A percentile compares a stretch with the other conserved stretches of the same genome.
These are phyloP conservation scores for Punctoribates punctum DNA, from an alignment of 2,888 invertebrate genomes.

Conservation along the genomic window DNA sequence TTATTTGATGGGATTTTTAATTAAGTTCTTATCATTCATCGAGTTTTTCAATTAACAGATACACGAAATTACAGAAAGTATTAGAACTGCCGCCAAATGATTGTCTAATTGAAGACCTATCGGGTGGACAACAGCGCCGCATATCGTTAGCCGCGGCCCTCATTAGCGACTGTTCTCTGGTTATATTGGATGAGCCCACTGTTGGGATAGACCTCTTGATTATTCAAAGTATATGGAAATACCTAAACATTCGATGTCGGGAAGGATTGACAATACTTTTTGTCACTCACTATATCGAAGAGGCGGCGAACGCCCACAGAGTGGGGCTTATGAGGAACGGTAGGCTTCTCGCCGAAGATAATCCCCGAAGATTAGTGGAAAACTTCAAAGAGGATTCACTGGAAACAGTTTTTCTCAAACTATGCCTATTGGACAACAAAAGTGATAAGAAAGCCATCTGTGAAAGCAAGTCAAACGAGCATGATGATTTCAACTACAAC, in stretches of 20 bases:
- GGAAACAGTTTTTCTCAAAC: constrained; percentile 41
- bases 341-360: constrained; percentile 37
- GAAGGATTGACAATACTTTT: constrained; percentile 40
- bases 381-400: constrained; percentile 21
- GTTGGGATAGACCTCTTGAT: constrained; percentile 39
- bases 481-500: no score
- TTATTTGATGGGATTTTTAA: no score
- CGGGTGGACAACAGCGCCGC: constrained; percentile 39
- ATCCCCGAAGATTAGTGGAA: constrained; percentile 33
- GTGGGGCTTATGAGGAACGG: constrained; percentile 44
- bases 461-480: no score
- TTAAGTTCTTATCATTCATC: neutral
- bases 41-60: constrained; percentile 14
- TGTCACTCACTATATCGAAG: constrained; percentile 44
- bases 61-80: constrained; percentile 22
- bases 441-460: neutral
- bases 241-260: constrained; percentile 10
- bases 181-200: constrained; percentile 41
- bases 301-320: constrained; percentile 39
- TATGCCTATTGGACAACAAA: constrained; percentile 39
- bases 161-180: constrained; percentile 15
- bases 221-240: constrained; percentile 37
- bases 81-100: constrained; percentile 33
- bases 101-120: constrained; percentile 20
- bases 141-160: constrained; percentile 34